Conservation (phyloP, 2,113 vertebrate genomes). For the Cyanocitta stelleri region DNA sequence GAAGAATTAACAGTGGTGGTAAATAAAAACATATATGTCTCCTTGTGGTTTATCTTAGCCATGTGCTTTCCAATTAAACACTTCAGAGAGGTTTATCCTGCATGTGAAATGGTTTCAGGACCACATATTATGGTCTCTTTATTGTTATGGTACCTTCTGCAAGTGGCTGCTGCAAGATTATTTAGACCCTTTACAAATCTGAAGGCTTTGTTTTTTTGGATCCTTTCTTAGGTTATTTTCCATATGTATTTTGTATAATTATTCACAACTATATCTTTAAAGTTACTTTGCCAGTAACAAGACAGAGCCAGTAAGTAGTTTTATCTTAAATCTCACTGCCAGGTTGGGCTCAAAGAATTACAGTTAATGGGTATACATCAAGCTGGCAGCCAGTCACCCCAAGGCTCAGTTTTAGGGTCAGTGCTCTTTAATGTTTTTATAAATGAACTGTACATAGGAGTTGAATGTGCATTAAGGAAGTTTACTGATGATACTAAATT, state of each 20-base stretch:
- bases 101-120: neutral
- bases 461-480: neutral
- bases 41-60: neutral
- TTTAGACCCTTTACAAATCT: neutral
- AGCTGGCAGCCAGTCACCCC: neutral
- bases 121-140: neutral
- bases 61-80: neutral
- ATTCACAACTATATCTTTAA: neutral
- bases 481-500: neutral
- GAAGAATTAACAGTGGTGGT: neutral
- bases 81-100: neutral
- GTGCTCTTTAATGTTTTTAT: neutral
- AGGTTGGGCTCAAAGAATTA: neutral
- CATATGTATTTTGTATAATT: neutral
- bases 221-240: neutral
- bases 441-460: neutral
- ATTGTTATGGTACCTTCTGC: neutral
- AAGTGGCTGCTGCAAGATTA: neutral
- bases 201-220: neutral
- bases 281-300: neutral
- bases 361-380: neutral
- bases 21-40: neutral
- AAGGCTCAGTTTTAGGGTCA: neutral
- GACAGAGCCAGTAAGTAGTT: neutral
- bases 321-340: neutral